Evolutionary conservation across 2,888 invertebrate genomes (phyloP).

Genomic region (Anagyrus pseudococci): DNA sequence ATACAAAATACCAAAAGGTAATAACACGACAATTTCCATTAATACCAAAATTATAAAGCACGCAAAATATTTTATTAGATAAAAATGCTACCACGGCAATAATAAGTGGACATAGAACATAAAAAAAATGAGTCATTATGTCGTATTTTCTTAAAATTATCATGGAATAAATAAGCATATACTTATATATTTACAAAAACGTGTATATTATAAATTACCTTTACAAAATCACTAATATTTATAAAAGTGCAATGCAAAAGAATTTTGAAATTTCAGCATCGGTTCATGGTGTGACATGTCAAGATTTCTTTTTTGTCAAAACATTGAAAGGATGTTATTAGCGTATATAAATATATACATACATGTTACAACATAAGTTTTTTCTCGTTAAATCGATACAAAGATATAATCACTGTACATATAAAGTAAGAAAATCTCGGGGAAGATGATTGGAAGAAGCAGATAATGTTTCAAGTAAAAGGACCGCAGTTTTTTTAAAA

Average conservation of each 20-base stretch:
- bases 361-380: conserved; percentile 27
- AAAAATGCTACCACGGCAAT: conserved; percentile 16
- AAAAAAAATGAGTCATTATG: conserved; percentile 3
- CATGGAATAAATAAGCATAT: conserved; percentile 36
- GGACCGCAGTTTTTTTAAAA: conserved; percentile 46
- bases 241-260: conserved; percentile 39
- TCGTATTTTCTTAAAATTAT: conserved; percentile 19
- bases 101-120: conserved; percentile 9
- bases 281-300: conserved; percentile 26
- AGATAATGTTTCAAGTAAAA: conserved; percentile 33
- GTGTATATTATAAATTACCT: conserved; percentile 38
- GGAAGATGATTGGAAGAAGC: conserved; percentile 4
- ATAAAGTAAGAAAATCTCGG: conserved; percentile 26
- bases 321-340: too few relatives aligned
- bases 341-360: conserved; percentile 25
- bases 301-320: conserved; percentile 12
- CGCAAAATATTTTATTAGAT: conserved; percentile 18
- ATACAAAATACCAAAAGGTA: conserved; percentile 5
- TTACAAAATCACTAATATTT: conserved; percentile 38
- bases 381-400: conserved; percentile 25
- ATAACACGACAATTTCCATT: conserved; percentile 2
- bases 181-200: conserved; percentile 37
- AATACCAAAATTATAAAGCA: conserved; percentile 14
- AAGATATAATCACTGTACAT: conserved; percentile 29
- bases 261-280: conserved; percentile 29